phyloP scores from a whole-genome alignment of 2,113 vertebrate genomes.

The Silurus glanis region DNA sequence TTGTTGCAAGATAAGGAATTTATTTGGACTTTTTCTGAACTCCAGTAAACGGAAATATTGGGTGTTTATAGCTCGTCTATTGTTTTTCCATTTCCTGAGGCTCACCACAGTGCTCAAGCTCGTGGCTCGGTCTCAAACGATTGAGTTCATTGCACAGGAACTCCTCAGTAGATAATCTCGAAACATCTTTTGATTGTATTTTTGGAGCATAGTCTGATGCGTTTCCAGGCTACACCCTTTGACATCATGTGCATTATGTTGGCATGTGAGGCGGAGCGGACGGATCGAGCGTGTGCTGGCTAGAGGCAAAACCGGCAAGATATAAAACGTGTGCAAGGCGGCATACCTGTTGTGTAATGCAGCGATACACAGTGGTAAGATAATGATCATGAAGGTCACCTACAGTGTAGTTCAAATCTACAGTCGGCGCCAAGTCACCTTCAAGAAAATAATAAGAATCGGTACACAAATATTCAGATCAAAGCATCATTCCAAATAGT shows the following conservation, averaged over 20 bases:
- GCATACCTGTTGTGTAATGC: neutral
- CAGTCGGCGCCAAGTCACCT: neutral
- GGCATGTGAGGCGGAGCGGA: neutral
- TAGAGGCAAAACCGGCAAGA: neutral
- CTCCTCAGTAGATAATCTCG: neutral
- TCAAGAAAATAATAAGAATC: neutral
- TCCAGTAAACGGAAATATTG: neutral
- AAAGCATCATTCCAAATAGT: too few relatives aligned
- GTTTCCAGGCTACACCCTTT: neutral
- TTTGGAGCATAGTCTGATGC: neutral
- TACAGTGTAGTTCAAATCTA: neutral
- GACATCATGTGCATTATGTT: neutral
- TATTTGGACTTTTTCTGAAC: neutral
- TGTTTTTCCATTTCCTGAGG: slow-evolving; percentile 9
- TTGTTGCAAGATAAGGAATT: neutral
- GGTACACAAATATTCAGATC: neutral
- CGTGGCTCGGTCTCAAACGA: neutral
- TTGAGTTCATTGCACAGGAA: neutral
- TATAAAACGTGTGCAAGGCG: neutral
- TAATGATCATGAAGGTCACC: neutral
- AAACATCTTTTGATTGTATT: neutral
- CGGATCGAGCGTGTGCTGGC: neutral
- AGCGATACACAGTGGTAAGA: neutral
- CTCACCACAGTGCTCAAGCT: neutral
- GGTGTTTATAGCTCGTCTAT: slow-evolving; percentile 13